These are phyloP conservation scores for Arctocebus calabarensis DNA, from an alignment of 2,797 vertebrate genomes.

Conservation along the genomic window DNA sequence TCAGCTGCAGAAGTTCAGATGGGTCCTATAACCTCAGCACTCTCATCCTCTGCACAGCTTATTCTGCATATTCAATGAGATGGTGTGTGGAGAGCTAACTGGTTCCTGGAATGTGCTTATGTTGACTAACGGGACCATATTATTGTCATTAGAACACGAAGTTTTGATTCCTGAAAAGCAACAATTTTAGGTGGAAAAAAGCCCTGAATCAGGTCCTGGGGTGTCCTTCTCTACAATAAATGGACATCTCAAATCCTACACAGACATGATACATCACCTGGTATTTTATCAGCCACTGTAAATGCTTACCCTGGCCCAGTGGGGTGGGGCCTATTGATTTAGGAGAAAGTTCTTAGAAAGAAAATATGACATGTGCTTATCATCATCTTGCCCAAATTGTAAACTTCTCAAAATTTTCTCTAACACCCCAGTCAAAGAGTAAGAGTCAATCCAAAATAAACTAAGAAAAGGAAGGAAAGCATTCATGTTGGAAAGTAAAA, in stretches of 20 bases:
- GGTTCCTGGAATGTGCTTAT: background rate
- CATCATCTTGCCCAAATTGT: background rate
- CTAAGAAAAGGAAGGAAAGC: background rate
- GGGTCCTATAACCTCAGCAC: background rate
- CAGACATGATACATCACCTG: background rate
- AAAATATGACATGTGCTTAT: background rate
- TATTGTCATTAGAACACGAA: background rate
- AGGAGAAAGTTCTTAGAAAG: constrained; percentile 6
- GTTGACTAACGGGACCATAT: background rate
- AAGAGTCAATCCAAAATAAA: background rate
- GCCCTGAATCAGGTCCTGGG: background rate
- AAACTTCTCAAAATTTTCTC: background rate
- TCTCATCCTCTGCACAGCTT: background rate
- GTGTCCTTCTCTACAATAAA: background rate
- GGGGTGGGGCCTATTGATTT: background rate
- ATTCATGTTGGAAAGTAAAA: background rate
- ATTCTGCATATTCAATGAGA: background rate
- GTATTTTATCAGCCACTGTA: background rate
- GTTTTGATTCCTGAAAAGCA: background rate
- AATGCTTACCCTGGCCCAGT: background rate
- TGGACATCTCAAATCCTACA: background rate
- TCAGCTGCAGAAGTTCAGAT: background rate
- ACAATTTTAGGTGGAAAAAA: background rate
- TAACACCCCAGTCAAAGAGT: background rate
- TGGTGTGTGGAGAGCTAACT: background rate